Percentiles rank a stretch among this genome's conserved stretches.
Conservation (phyloP, 2,113 vertebrate genomes). For the Nothobranchius kuhntae region DNA sequence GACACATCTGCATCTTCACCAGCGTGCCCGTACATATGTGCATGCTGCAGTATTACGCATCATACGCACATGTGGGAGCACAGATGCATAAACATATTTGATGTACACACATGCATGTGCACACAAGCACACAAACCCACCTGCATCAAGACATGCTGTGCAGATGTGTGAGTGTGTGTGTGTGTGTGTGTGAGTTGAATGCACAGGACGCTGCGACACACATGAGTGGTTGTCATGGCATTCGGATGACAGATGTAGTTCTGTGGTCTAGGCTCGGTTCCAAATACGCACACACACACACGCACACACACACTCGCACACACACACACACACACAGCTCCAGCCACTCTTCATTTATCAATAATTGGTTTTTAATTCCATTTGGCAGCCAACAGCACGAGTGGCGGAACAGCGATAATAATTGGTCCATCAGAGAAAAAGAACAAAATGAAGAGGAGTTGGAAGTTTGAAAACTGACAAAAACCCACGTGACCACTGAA, state of each 20-base stretch:
- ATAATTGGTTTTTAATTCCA: constrained; percentile 75
- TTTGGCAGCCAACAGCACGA: constrained; percentile 65
- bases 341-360: constrained; percentile 75
- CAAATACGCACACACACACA: constrained; percentile 53
- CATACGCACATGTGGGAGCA: constrained; percentile 42
- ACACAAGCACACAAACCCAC: not conserved
- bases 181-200: constrained; percentile 63
- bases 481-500: constrained; percentile 10
- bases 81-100: constrained; percentile 54
- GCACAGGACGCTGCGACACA: constrained; percentile 68
- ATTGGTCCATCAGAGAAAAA: constrained; percentile 65
- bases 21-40: constrained; percentile 42
- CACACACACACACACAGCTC: constrained; percentile 39
- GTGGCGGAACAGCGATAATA: constrained; percentile 62
- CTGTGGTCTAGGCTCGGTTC: constrained; percentile 63
- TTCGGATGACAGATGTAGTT: constrained; percentile 70
- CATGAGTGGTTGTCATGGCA: constrained; percentile 69
- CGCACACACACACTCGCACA: constrained; percentile 47
- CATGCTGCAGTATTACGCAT: constrained; percentile 40
- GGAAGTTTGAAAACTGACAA: constrained; percentile 41
- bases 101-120: constrained; percentile 13
- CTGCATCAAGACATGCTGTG: constrained; percentile 40
- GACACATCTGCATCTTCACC: constrained; percentile 43
- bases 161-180: constrained; percentile 61
- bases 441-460: constrained; percentile 18